Conservation (phyloP, 1,140 invertebrate genomes). For the Phenacoccus solenopsis region DNA sequence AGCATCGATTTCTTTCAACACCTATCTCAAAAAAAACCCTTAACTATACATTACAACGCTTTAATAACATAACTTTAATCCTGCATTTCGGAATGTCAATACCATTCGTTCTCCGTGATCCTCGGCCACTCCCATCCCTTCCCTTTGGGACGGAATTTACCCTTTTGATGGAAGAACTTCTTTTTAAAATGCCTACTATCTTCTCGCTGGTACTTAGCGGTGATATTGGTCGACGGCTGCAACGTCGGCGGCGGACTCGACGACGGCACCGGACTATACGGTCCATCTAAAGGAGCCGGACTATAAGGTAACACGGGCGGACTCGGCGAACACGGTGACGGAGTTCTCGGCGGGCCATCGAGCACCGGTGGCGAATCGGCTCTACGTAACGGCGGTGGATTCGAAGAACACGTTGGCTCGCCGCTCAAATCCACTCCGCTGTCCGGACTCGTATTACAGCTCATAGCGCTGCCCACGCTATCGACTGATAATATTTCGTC, state of each 20-base stretch:
- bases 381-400: constrained; percentile 31
- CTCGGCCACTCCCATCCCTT: constrained; percentile 58
- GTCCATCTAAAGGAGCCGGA: constrained; percentile 30
- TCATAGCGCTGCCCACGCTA: constrained; percentile 34
- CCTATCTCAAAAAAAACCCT: too few species aligned
- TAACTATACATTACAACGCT: too few species aligned
- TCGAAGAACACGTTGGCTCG: constrained; percentile 36
- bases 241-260: constrained; percentile 31
- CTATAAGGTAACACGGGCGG: constrained; percentile 30
- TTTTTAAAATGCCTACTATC: constrained; percentile 69
- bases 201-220: constrained; percentile 12
- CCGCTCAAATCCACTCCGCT: constrained; percentile 61
- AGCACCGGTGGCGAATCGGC: constrained; percentile 38
- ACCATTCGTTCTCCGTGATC: constrained; percentile 2
- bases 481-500: constrained; percentile 8
- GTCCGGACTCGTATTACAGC: constrained; percentile 60
- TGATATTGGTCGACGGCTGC: constrained; percentile 36
- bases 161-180: constrained; percentile 41
- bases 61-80: neutral
- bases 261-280: constrained; percentile 34
- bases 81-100: neutral
- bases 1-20: too few species aligned
- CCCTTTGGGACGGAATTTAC: constrained; percentile 55
- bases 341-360: constrained; percentile 48
- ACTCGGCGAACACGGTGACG: constrained; percentile 47